Base-by-base conservation (phyloP, 2,888 invertebrate species). In the Labia minor region DNA sequence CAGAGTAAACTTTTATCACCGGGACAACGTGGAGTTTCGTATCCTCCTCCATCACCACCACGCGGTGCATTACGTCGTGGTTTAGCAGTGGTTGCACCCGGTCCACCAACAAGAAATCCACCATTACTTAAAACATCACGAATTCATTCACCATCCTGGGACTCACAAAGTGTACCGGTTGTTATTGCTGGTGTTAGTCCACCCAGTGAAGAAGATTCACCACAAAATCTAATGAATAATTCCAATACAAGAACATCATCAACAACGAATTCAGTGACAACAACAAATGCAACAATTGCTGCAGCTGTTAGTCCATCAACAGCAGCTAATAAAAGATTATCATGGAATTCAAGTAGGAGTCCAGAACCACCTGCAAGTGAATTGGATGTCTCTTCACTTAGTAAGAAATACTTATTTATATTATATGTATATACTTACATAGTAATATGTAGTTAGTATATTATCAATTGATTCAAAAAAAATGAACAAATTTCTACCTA, bases 61-160 rank as follows among this genome's bases (percentile, higher is more conserved):
- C 80, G 84, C 78, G 78, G 77, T 61, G 75, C 75, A 66, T 74
- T 88, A 67, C 81, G 83, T 72, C 81, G 88, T 67, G 86, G 86
- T 19, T 76, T 86, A 74, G 87, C 88, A 49, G 78, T 70, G 14
- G 49, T 49, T 62, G 76, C 78, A 1, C 86, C 90, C 74, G 88
- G 88, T 19, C 84, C 86, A 73, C 83, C 86, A 0, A 79, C 78
- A 68, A 87, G 90, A 74, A 86, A 91, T 76, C 92, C 92, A 68
- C 92, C 91, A 8, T 81, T 93, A 66, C 81, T 87, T 65, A 92
- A 92, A 77, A 89, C 90, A 73, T 83, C 90, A 65, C 88, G 90
- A 75, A 85, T 90, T 63, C 49, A 10, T 16, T 49, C 49, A 14
- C 49, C 49, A 3, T 49, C 49, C 14, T 49, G 49, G 49, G 49